These are phyloP conservation scores for Papilio gigon DNA, from an alignment of 2,888 invertebrate species.

Conservation along the genomic window DNA sequence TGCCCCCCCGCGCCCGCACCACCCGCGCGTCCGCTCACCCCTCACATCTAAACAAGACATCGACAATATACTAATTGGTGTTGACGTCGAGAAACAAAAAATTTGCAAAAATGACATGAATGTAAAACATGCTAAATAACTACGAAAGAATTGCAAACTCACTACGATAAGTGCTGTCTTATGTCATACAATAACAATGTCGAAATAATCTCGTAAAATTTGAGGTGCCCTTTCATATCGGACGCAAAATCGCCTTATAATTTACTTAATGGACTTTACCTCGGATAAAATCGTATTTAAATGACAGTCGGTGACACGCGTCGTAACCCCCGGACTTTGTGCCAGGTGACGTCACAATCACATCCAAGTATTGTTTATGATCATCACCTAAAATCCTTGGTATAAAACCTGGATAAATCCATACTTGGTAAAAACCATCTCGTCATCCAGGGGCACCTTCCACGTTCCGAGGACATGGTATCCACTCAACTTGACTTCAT, in stretches of 20 bases:
- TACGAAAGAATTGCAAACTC: background rate
- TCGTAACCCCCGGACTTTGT: background rate
- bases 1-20: constrained; percentile 72
- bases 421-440: background rate
- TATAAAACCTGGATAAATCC: too few relatives aligned
- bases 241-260: background rate
- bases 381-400: background rate
- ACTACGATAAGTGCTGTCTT: constrained; percentile 1
- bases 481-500: background rate
- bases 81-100: background rate
- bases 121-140: background rate
- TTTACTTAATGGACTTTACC: background rate
- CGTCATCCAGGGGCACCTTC: background rate
- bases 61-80: background rate
- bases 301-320: background rate
- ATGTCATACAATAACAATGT: constrained; percentile 18
- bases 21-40: constrained; percentile 70
- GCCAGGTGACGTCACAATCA: background rate
- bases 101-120: background rate
- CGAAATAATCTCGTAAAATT: constrained; percentile 7
- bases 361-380: background rate
- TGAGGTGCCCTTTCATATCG: constrained; percentile 8
- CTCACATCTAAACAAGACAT: constrained; percentile 66
- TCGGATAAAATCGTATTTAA: background rate
- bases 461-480: background rate